These are phyloP conservation scores for Neotragus pygmaeus DNA, from an alignment of 2,113 vertebrate species.

Conservation along the genomic window DNA sequence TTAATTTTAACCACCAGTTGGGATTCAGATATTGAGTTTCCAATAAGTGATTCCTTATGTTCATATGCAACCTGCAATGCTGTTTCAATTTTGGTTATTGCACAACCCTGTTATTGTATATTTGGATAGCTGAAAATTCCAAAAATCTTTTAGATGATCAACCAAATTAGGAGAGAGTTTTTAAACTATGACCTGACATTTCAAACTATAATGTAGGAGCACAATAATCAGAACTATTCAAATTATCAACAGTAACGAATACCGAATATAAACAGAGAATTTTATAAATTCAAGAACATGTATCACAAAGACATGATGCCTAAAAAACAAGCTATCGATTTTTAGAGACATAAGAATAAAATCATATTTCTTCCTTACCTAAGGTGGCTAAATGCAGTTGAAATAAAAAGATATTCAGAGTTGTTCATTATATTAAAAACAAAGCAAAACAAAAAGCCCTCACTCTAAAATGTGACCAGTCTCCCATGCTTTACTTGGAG, in stretches of 20 bases:
- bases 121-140: background rate
- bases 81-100: background rate
- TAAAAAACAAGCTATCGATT: background rate
- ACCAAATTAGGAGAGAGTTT: background rate
- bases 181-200: background rate
- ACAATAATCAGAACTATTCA: background rate
- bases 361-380: background rate
- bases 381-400: background rate
- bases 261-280: background rate
- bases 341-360: background rate
- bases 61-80: background rate
- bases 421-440: background rate
- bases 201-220: background rate
- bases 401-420: background rate
- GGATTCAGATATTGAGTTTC: background rate
- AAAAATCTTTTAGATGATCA: background rate
- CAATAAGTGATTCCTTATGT: background rate
- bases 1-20: background rate
- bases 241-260: background rate
- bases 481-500: background rate
- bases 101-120: background rate
- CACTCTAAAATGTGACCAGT: background rate
- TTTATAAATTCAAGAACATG: background rate
- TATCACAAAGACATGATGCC: background rate
- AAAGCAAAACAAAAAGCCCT: background rate